Evolutionary conservation across 2,888 invertebrate species (phyloP), one percentile per base, ranked within the genome.

Genomic region (Hydroisotoma schaefferi): DNA sequence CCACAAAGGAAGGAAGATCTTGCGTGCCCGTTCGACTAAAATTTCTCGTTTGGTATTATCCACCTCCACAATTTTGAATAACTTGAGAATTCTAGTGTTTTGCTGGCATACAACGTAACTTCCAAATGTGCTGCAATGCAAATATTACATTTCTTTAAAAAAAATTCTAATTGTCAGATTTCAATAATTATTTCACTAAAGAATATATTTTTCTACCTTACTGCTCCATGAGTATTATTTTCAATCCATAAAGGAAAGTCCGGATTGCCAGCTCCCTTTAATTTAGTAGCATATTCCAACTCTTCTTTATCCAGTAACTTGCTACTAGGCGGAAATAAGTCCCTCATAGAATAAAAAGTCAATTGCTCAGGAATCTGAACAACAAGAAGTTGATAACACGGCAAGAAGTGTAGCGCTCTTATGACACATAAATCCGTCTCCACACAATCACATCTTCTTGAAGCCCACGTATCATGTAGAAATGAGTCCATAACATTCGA

Each of bases 1-100:
- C 69, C 69, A 69, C 5, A 65, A 23, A 20, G 69, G 69, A 12
- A 69, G 51, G 52, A 60, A 64, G 20, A 69, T 56, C 10, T 58
- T 28, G 2, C 69, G 63, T 12, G 67, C 28, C 15, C 59, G 63
- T 53, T 67, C 61, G 2, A 67, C 25, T 1, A 26, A 52, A 1
- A 69, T 40, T 10, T 27, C 55, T 23, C 54, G 43, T 4, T 52
- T 27, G 18, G 55, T 26, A 28, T 67, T 65, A 52, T 69, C 55
- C 2, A 57, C 61, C 26, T 53, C 56, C 3, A 37, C 10, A 10
- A 67, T 57, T 55, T 59, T 58, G 20, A 67, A 58, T 10, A 69
- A 38, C 6, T 65, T 59, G 23, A 69, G 15, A 8, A 59, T 61
- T 33, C 66, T 55, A 10, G 67, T 40, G 10, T 63, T 67, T 38